Base-by-base conservation (phyloP, 2,888 invertebrate genomes). In the Entomobrya multifasciata region DNA sequence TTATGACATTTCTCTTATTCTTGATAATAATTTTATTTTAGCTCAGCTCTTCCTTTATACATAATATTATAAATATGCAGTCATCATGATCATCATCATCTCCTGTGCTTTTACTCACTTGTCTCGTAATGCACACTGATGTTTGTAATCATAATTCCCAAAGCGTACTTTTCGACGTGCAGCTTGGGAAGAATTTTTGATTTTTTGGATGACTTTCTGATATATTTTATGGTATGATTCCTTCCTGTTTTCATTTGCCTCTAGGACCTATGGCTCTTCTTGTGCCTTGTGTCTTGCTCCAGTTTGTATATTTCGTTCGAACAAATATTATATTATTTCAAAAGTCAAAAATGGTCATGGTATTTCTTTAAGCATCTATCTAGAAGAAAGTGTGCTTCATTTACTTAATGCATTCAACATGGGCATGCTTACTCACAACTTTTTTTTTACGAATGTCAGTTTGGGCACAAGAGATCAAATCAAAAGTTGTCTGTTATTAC, bases 201-300 rank as follows among this genome's bases (percentile, higher is more conserved):
- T 79, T 79, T 78, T 62, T 17, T 17, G 47, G 65, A 47, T 79
- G 78, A 79, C 78, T 79, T 77, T 65, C n/a, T 67, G 79, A 79
- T 79, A 52, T 30, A 67, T 67, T 49, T 55, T 30, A 49, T n/a
- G 15, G 30, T 27, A n/a, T 6, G 57, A 22, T 76, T 76, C 44
- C 60, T 41, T 62, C 44, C 36, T 30, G 25, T 77, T 20, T 30
- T 36, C 25, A 57, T 22, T 49, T 77, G 57, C 78, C 74, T 57
- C 17, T 20, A 41, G 77, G 57, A 36, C 27, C n/a, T n/a, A 30
- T n/a, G 30, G 17, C 62, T 65, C 62, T 25, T 27, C 36, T 10
- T 6, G 52, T 17, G 36, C 62, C 17, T 57, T 57, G 20, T 25
- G 22, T 57, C 25, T 57, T 57, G 22, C 57, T 57, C 57, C 13